Percentiles rank a stretch among this genome's conserved stretches.
Conservation (phyloP, 2,113 vertebrate species). For the Poecilia latipinna region DNA sequence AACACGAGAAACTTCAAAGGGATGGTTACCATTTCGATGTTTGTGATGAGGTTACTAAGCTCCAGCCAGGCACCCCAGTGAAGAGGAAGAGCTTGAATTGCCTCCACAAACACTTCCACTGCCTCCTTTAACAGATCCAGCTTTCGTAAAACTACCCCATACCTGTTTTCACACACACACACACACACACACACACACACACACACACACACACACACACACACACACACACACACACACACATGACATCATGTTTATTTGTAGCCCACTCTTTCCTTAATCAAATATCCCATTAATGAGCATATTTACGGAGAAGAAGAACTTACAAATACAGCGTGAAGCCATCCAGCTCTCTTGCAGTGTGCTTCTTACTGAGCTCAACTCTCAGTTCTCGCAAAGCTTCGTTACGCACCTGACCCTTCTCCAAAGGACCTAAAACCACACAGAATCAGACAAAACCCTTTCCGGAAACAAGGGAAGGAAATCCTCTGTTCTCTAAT, state of each 20-base stretch:
- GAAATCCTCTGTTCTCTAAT: neutral
- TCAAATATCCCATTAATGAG: neutral
- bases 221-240: neutral
- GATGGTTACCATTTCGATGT: conserved; percentile 95
- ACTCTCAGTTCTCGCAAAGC: conserved; percentile 92
- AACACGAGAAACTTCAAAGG: neutral
- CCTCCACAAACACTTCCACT: conserved; percentile 94
- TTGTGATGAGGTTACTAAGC: conserved; percentile 97
- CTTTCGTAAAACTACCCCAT: conserved; percentile 95
- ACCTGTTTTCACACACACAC: conserved; percentile 75
- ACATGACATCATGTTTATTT: neutral
- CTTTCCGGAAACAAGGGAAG: neutral
- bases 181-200: conserved; percentile 4
- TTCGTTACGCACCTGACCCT: conserved; percentile 98
- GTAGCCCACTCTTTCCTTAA: neutral
- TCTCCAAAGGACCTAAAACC: conserved; percentile 90
- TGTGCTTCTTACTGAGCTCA: conserved; percentile 97
- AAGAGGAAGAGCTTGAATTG: conserved; percentile 90
- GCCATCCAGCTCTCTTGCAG: conserved; percentile 91
- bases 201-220: neutral
- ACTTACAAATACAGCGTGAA: conserved; percentile 96
- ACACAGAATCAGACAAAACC: neutral
- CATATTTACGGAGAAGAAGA: neutral
- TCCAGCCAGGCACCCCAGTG: conserved; percentile 99
- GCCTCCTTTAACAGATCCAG: conserved; percentile 96